Evolutionary conservation across 37 sponge, comb jelly and placozoan species (phyloP).

Genomic region (Chondrosia reniformis): DNA sequence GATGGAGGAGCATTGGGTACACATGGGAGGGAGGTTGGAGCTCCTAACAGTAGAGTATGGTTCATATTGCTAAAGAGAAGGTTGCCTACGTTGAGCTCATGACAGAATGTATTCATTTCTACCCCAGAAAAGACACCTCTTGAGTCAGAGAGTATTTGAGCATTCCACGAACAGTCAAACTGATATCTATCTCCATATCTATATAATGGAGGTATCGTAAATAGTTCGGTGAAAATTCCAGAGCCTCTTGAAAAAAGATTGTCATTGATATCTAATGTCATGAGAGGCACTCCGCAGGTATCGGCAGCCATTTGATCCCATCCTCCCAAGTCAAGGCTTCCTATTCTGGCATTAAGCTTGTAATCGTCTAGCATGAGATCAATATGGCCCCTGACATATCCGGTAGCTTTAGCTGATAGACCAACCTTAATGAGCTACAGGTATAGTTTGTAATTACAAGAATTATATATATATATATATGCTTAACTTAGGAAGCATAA

Average conservation of each 20-base stretch:
- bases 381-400: too few species aligned
- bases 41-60: neutral
- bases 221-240: neutral
- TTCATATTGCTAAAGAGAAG: neutral
- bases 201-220: conserved; percentile 5
- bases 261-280: neutral
- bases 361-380: too few species aligned
- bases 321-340: too few species aligned
- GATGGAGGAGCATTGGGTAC: neutral
- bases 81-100: neutral
- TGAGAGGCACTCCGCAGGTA: neutral
- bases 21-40: neutral
- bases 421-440: too few species aligned
- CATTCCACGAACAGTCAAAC: neutral
- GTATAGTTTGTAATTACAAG: too few species aligned
- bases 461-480: too few species aligned
- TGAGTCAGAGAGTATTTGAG: neutral
- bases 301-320: neutral
- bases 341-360: too few species aligned
- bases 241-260: conserved; percentile 3
- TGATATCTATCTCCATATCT: conserved; percentile 9
- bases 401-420: too few species aligned
- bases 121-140: neutral
- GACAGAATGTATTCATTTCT: neutral
- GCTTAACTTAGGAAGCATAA: too few species aligned